A percentile compares a stretch with the other conserved stretches of the same genome.
Evolutionary conservation across 2,888 invertebrate species (phyloP).

Genomic region (Pyrochroa serraticornis): DNA sequence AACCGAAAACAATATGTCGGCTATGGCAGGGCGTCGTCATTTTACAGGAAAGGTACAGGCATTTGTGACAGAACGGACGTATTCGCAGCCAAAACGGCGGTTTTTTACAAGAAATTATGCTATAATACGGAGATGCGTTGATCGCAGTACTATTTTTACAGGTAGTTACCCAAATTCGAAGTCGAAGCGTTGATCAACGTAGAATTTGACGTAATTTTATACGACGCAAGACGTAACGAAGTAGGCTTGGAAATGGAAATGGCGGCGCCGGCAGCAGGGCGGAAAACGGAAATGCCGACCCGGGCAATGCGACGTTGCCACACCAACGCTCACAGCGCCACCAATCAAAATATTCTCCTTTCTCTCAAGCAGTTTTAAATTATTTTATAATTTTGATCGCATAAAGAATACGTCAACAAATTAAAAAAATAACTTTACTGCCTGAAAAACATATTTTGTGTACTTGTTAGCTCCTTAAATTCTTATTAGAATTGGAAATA

Average conservation of each 20-base stretch:
- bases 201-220: conserved; percentile 19
- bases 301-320: conserved; percentile 13
- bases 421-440: too few relatives aligned
- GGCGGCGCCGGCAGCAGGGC: neutral
- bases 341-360: too few relatives aligned
- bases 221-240: conserved; percentile 15
- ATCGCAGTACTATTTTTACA: conserved; percentile 55
- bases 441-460: too few relatives aligned
- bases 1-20: conserved; percentile 54
- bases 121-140: conserved; percentile 55
- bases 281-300: neutral
- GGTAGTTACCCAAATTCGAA: conserved; percentile 58
- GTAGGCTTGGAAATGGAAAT: conserved; percentile 11
- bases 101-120: conserved; percentile 47
- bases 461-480: too few relatives aligned
- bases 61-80: conserved; percentile 44
- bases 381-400: too few relatives aligned
- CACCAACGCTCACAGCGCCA: neutral
- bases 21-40: conserved; percentile 49
- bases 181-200: conserved; percentile 44
- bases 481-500: too few relatives aligned
- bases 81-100: conserved; percentile 58
- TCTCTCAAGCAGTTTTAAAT: too few relatives aligned
- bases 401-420: too few relatives aligned
- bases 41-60: conserved; percentile 38